Evolutionary conservation across 2,113 vertebrate species (phyloP).

Genomic region (Tamias sibiricus): DNA sequence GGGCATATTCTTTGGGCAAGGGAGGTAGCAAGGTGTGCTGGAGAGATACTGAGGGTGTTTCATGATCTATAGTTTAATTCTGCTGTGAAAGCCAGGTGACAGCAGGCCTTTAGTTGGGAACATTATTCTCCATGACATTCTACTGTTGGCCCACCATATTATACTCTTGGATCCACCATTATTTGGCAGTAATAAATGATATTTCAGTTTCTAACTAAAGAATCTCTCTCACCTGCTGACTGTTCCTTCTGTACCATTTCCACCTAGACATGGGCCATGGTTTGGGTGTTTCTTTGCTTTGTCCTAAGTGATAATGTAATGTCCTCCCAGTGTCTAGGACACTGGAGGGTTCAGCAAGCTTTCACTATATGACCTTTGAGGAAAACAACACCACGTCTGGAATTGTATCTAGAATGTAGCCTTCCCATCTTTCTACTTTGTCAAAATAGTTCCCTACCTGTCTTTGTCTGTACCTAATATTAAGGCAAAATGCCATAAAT

Average conservation of each 20-base stretch:
- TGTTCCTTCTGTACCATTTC: neutral
- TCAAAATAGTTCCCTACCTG: neutral
- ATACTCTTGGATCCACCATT: too few species aligned
- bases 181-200: neutral
- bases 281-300: neutral
- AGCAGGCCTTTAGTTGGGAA: neutral
- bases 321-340: neutral
- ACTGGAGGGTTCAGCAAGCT: neutral
- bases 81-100: neutral
- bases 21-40: too few species aligned
- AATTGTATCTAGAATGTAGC: neutral
- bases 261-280: too few species aligned
- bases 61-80: neutral
- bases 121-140: neutral
- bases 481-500: neutral
- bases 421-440: neutral
- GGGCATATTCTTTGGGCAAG: neutral
- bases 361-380: neutral
- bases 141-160: neutral
- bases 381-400: neutral
- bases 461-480: neutral
- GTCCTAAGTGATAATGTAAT: too few species aligned
- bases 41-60: neutral
- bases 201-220: neutral
- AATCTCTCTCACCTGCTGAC: neutral